Evolutionary conservation across 2,888 invertebrate genomes (phyloP), one percentile per base, ranked within the genome.

Genomic region (Acrocera orbiculus): DNA sequence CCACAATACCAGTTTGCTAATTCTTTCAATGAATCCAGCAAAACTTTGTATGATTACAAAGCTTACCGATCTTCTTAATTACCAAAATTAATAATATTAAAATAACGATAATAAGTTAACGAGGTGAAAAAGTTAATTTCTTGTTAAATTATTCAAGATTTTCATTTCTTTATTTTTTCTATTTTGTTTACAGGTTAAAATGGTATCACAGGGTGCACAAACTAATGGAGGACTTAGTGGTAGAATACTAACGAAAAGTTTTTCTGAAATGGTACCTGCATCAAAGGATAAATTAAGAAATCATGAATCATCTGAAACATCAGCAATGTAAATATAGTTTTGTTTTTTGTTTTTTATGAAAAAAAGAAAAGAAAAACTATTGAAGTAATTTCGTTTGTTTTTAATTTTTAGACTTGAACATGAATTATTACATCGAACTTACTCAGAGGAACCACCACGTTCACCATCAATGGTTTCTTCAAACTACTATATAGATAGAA

Each of bases 181-280:
- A n/a, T n/a, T n/a, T n/a, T 23, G 13, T 22, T 19, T 32, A 33
- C 46, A 78, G 68, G 81, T 85, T 14, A 79, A 78, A 57, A 85
- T 85, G 73, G 82, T 86, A 27, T 86, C 85, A 9, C 85, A 86
- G 52, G 85, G 83, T 14, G 86, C 86, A 8, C 86, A 87, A 62
- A 87, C 86, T 3, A 87, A 87, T 58, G 86, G 86, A 2, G 63
- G 72, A 38, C 62, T 73, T 36, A 73, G 73, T 49, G 71, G 72
- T n/a, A 67, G 83, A 45, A 77, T 80, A 58, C 62, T 86, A 40
- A 79, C 77, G 26, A 86, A 86, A 60, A 85, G 83, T 35, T 76
- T 76, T 42, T 85, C 85, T 3, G 85, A 85, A 63, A 80, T 80
- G 27, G 70, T n/a, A n/a, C n/a, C 70, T 7, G 65, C 58, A 38